These are phyloP conservation scores for Chelidonichthys spinosus DNA, from an alignment of 2,797 vertebrate genomes.

Conservation along the genomic window DNA sequence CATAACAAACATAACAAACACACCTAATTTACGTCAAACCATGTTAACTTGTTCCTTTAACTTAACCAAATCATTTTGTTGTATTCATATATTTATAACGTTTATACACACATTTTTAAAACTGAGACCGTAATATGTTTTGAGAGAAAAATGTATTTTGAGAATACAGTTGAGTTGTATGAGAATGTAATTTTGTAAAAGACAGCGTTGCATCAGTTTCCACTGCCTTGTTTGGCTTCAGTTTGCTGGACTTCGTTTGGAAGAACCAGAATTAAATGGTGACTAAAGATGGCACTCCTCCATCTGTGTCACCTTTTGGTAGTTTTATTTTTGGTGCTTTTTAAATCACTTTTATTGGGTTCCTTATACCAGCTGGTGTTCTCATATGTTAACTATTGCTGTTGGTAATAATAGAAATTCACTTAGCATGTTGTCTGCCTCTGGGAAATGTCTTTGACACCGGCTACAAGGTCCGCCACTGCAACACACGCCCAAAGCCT, in stretches of 20 bases:
- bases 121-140: background rate
- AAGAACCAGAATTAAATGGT: slow-evolving; percentile 29
- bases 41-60: background rate
- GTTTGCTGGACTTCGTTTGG: slow-evolving; percentile 28
- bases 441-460: slow-evolving; percentile 66
- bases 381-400: slow-evolving; percentile 51
- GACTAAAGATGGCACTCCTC: slow-evolving; percentile 24
- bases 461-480: slow-evolving; percentile 53
- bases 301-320: slow-evolving; percentile 36
- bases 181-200: background rate
- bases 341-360: slow-evolving; percentile 53
- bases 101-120: background rate
- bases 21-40: background rate
- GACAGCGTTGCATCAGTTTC: slow-evolving; percentile 22
- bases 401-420: slow-evolving; percentile 65
- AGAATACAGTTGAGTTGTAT: background rate
- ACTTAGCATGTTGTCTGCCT: slow-evolving; percentile 49
- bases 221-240: slow-evolving; percentile 38
- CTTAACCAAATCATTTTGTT: background rate
- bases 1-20: background rate
- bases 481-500: slow-evolving; percentile 38
- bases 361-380: slow-evolving; percentile 43
- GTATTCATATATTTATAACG: background rate
- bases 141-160: background rate
- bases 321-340: slow-evolving; percentile 27